phyloP scores from a whole-genome alignment of 2,113 vertebrate species.

The Noturus placidus region DNA sequence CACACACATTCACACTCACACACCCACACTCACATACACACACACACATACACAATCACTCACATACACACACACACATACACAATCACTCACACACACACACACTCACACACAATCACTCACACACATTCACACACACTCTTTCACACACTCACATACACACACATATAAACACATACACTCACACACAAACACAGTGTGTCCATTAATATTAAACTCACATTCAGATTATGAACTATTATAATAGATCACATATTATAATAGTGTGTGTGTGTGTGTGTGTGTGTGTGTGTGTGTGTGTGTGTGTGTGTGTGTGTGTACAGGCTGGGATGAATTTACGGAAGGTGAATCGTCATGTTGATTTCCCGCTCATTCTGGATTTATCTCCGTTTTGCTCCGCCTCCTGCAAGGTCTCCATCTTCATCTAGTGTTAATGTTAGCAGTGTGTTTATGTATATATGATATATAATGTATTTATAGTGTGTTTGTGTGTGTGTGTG shows the following conservation, averaged over 20 bases:
- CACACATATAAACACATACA: too few relatives aligned
- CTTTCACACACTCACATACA: not conserved
- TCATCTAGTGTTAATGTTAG: not conserved
- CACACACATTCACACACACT: not conserved
- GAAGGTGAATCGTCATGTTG: constrained; percentile 95
- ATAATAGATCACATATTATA: not conserved
- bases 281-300: constrained; percentile 14
- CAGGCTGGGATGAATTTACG: constrained; percentile 92
- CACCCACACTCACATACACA: too few relatives aligned
- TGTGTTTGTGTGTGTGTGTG: constrained; percentile 39
- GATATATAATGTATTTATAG: not conserved
- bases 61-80: not conserved
- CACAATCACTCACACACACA: not conserved
- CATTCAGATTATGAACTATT: not conserved
- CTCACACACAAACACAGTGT: not conserved
- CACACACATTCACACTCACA: too few relatives aligned
- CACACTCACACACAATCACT: not conserved
- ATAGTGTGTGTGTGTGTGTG: constrained; percentile 2
- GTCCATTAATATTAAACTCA: not conserved
- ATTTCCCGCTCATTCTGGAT: constrained; percentile 90
- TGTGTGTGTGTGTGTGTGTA: constrained; percentile 40
- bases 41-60: not conserved
- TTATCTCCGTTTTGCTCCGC: constrained; percentile 93
- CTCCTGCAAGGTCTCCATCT: constrained; percentile 83
- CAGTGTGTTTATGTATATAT: not conserved